Percentiles rank a stretch among this genome's conserved stretches.
Evolutionary conservation across 2,113 vertebrate genomes (phyloP).

Genomic region (Pluvialis apricaria): DNA sequence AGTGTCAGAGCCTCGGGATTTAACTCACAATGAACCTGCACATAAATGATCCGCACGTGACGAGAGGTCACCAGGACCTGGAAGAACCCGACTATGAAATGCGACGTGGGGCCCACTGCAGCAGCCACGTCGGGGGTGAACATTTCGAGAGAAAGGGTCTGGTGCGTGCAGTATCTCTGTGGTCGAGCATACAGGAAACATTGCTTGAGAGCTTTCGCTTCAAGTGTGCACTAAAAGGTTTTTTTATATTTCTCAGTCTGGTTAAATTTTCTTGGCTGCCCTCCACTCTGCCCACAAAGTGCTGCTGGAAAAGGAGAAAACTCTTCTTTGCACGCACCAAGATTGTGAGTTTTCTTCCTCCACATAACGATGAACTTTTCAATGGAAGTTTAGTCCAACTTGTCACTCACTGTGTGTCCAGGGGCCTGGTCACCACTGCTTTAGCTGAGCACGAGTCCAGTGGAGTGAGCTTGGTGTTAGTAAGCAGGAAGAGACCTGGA

Average conservation of each 20-base stretch:
- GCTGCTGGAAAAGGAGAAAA: neutral
- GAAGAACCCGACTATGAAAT: neutral
- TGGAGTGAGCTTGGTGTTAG: neutral
- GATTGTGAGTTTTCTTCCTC: neutral
- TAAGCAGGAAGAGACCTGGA: neutral
- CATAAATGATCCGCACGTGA: neutral
- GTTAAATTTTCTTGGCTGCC: neutral
- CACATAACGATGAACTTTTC: neutral
- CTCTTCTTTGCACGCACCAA: neutral
- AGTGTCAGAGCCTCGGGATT: neutral
- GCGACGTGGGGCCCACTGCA: accelerated
- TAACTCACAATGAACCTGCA: neutral
- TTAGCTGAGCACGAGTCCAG: neutral
- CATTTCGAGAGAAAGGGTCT: neutral
- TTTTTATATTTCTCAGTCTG: neutral
- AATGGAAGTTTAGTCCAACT: neutral
- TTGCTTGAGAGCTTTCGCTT: neutral
- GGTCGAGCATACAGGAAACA: neutral
- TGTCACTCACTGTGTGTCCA: neutral
- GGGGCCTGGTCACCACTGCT: neutral
- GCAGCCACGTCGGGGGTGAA: neutral
- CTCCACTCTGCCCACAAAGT: neutral
- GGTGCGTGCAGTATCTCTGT: neutral
- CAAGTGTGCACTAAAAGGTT: neutral
- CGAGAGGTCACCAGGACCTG: neutral